These are phyloP conservation scores for Spizaetus ornatus DNA, from an alignment of 2,113 vertebrate species.

Conservation along the genomic window DNA sequence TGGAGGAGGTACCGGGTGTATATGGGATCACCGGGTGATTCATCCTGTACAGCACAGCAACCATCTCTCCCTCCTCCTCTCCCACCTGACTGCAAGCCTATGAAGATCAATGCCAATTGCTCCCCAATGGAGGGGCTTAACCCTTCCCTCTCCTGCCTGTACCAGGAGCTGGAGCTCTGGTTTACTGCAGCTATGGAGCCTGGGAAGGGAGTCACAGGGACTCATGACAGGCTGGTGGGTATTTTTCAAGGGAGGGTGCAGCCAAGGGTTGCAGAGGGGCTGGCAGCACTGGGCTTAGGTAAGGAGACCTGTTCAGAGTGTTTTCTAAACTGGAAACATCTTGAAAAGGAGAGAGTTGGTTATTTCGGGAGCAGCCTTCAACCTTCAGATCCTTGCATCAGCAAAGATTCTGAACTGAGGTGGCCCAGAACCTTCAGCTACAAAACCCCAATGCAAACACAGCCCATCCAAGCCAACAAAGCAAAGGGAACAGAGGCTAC, in stretches of 20 bases:
- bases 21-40: not conserved
- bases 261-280: not conserved
- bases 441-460: not conserved
- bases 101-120: not conserved
- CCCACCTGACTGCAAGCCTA: not conserved
- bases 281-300: not conserved
- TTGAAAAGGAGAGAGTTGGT: not conserved
- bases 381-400: not conserved
- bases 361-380: not conserved
- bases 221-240: not conserved
- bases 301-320: not conserved
- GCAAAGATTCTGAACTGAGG: not conserved
- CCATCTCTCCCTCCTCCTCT: not conserved
- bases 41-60: not conserved
- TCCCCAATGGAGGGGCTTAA: not conserved
- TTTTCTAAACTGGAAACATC: not conserved
- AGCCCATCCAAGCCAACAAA: not conserved
- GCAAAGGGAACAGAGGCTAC: not conserved
- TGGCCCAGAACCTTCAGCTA: not conserved
- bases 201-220: not conserved
- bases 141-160: not conserved
- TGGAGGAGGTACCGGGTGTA: not conserved
- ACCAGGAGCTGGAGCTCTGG: not conserved
- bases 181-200: not conserved
- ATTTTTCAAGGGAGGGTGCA: not conserved